Evolutionary conservation across 1,140 invertebrate genomes (phyloP).

Genomic region (Neodiprion fabricii): DNA sequence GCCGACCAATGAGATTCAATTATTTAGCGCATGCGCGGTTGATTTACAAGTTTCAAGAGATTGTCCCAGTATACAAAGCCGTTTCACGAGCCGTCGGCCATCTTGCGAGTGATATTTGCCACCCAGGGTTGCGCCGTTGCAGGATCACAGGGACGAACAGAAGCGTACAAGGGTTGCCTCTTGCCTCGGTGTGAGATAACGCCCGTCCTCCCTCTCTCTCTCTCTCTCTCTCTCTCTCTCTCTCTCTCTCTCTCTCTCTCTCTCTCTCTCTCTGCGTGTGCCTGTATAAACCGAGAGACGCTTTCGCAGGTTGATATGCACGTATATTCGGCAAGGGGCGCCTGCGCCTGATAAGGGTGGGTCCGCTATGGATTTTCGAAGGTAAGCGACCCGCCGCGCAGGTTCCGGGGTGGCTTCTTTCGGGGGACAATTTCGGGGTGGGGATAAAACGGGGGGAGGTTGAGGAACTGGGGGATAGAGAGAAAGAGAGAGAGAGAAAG

Average conservation of each 20-base stretch:
- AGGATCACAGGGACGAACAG: background rate
- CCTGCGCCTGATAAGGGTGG: constrained; percentile 36
- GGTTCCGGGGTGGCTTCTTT: constrained; percentile 44
- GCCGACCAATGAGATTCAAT: too few species aligned
- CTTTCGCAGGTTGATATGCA: background rate
- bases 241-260: background rate
- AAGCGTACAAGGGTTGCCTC: background rate
- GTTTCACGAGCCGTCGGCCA: constrained; percentile 33
- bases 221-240: background rate
- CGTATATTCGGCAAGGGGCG: background rate
- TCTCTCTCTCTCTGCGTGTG: constrained; percentile 15
- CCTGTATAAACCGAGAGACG: constrained; percentile 12
- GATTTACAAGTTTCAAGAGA: too few species aligned
- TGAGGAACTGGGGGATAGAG: constrained; percentile 30
- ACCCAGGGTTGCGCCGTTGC: constrained; percentile 29
- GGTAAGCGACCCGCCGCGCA: constrained; percentile 41
- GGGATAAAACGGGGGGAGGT: constrained; percentile 15
- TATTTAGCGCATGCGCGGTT: too few species aligned
- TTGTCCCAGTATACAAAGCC: too few species aligned
- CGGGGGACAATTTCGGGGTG: constrained; percentile 33
- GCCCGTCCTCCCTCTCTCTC: background rate
- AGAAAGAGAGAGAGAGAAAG: background rate
- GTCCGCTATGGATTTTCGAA: constrained; percentile 53
- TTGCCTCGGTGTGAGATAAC: background rate
- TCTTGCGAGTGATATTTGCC: constrained; percentile 42